Conservation (phyloP, 2,113 vertebrate genomes). For the Malaclemys terrapin region DNA sequence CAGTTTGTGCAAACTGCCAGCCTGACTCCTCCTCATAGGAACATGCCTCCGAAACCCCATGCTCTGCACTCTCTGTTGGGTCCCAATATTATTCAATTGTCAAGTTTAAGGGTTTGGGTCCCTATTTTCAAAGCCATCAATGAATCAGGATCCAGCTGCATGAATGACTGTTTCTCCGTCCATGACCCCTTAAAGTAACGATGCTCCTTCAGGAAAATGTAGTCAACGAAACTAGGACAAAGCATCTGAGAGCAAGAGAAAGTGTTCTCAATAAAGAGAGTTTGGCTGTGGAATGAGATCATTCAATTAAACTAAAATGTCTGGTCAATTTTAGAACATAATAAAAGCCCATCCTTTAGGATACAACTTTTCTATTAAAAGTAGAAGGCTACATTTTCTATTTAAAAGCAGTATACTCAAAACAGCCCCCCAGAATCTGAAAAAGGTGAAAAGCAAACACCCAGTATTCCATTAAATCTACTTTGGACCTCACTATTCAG, state of each 20-base stretch:
- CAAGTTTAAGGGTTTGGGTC: background rate
- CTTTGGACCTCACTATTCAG: background rate
- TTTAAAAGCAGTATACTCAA: background rate
- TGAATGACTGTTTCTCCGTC: fast-evolving
- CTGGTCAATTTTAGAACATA: background rate
- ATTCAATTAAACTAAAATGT: background rate
- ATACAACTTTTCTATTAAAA: background rate
- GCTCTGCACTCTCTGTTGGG: background rate
- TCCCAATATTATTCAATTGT: background rate
- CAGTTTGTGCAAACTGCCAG: background rate
- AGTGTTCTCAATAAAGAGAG: background rate
- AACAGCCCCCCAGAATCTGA: background rate
- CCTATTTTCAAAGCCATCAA: background rate
- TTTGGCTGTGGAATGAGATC: background rate
- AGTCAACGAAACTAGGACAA: background rate
- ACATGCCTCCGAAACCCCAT: background rate
- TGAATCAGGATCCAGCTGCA: background rate
- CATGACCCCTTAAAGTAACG: background rate
- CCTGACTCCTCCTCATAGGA: background rate
- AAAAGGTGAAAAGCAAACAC: constrained; percentile 3
- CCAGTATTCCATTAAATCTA: background rate
- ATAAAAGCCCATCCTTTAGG: background rate
- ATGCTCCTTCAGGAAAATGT: background rate
- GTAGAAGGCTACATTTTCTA: background rate
- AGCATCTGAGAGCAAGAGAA: background rate